Percentiles rank a stretch among this genome's conserved stretches.
These are phyloP conservation scores for Salvelinus fontinalis DNA, from an alignment of 2,113 vertebrate genomes.

Conservation along the genomic window DNA sequence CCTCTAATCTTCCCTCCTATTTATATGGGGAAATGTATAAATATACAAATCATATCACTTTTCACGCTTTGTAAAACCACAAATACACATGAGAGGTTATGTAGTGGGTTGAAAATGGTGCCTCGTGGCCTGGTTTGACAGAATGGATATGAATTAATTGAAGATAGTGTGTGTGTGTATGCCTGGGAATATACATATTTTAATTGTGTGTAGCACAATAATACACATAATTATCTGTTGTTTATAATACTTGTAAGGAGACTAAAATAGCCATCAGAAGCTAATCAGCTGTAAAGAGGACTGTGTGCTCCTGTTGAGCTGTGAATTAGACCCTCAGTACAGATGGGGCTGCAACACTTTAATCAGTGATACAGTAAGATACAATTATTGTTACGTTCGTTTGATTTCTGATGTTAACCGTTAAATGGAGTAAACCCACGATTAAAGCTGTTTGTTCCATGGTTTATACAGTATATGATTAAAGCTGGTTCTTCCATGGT, in stretches of 20 bases:
- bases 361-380: too few species aligned
- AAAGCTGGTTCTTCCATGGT: too few species aligned
- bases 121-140: conserved; percentile 42
- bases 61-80: conserved; percentile 58
- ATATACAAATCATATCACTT: conserved; percentile 68
- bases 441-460: too few species aligned
- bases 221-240: background rate
- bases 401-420: too few species aligned
- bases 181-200: background rate
- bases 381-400: too few species aligned
- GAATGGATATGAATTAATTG: background rate
- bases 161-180: background rate
- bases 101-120: conserved; percentile 41
- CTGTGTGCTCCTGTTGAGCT: too few species aligned
- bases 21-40: conserved; percentile 67
- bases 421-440: too few species aligned
- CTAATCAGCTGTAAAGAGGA: too few species aligned
- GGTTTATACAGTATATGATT: too few species aligned
- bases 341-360: too few species aligned
- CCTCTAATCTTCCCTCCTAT: conserved; percentile 70
- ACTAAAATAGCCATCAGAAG: too few species aligned
- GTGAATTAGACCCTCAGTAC: too few species aligned
- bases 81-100: conserved; percentile 52
- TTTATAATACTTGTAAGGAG: background rate
- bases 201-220: background rate